Evolutionary conservation across 2,888 invertebrate genomes (phyloP).

Genomic region (Ephialtes manifestator): DNA sequence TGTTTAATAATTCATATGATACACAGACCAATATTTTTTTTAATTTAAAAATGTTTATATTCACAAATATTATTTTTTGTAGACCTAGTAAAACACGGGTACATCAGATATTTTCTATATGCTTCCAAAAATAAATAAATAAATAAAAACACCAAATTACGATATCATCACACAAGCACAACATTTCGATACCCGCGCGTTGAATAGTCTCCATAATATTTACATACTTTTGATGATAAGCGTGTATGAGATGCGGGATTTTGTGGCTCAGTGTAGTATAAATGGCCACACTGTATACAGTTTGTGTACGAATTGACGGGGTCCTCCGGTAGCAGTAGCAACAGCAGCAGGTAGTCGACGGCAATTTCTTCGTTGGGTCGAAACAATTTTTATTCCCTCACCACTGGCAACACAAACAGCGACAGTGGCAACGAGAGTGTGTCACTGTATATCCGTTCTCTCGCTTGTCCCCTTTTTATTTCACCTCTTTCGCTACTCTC

Average conservation of each 20-base stretch:
- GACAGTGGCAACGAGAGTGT: not conserved
- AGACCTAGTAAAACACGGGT: no score
- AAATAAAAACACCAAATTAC: not conserved
- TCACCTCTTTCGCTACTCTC: slow-evolving; percentile 33
- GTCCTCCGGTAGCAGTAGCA: not conserved
- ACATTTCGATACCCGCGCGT: not conserved
- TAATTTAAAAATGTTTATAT: no score
- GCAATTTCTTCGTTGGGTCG: slow-evolving; percentile 68
- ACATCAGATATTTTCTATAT: no score
- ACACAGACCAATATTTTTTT: no score
- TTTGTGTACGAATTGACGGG: slow-evolving; percentile 65
- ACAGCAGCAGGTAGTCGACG: slow-evolving; percentile 64
- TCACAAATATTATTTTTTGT: no score
- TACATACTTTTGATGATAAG: slow-evolving; percentile 40
- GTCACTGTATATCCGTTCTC: slow-evolving; percentile 53
- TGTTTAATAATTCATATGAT: no score
- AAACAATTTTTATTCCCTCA: slow-evolving; percentile 72
- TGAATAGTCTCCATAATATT: slow-evolving; percentile 41
- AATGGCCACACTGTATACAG: slow-evolving; percentile 46
- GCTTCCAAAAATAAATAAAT: not conserved
- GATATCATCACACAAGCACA: not conserved
- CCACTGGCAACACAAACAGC: slow-evolving; percentile 53
- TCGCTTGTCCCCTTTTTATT: slow-evolving; percentile 12
- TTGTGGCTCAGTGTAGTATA: slow-evolving; percentile 58
- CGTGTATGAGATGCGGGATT: slow-evolving; percentile 35